These are phyloP conservation scores for Elysia crispata DNA, from an alignment of 2,888 invertebrate species.

Conservation along the genomic window DNA sequence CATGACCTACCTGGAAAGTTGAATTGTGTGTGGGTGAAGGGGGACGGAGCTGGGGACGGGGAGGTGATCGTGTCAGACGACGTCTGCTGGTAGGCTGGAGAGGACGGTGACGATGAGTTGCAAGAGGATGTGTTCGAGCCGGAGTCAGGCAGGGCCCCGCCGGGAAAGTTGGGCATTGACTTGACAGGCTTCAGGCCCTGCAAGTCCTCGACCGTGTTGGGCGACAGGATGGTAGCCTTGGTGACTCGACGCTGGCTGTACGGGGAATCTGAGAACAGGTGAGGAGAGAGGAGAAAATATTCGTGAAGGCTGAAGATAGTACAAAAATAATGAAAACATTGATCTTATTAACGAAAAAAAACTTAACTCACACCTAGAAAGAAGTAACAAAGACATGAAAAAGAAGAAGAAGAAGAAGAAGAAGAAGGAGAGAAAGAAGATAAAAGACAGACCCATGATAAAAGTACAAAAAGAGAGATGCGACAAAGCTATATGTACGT, in stretches of 20 bases:
- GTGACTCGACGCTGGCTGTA: conserved; percentile 58
- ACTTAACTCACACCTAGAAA: too few relatives aligned
- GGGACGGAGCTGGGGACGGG: conserved; percentile 75
- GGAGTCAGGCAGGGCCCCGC: conserved; percentile 64
- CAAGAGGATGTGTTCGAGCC: conserved; percentile 96
- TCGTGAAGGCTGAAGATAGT: too few relatives aligned
- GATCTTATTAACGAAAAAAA: too few relatives aligned
- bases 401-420: too few relatives aligned
- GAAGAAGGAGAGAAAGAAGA: too few relatives aligned
- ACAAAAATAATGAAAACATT: too few relatives aligned
- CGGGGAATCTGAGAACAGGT: conserved; percentile 60
- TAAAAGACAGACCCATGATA: too few relatives aligned
- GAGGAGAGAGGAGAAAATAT: too few relatives aligned
- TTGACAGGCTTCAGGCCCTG: conserved; percentile 55
- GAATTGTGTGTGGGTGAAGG: conserved; percentile 80
- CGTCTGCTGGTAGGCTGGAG: conserved; percentile 85
- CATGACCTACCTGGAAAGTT: conserved; percentile 86
- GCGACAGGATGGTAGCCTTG: conserved; percentile 56
- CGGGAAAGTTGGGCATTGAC: conserved; percentile 57
- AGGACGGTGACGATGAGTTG: conserved; percentile 96
- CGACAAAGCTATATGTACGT: too few relatives aligned
- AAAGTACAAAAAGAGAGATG: too few relatives aligned
- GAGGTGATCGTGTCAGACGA: conserved; percentile 79
- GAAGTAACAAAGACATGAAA: too few relatives aligned
- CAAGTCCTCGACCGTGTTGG: conserved; percentile 52